These are phyloP conservation scores for Drosophila sordidula DNA, from an alignment of 2,888 invertebrate species.

Conservation along the genomic window DNA sequence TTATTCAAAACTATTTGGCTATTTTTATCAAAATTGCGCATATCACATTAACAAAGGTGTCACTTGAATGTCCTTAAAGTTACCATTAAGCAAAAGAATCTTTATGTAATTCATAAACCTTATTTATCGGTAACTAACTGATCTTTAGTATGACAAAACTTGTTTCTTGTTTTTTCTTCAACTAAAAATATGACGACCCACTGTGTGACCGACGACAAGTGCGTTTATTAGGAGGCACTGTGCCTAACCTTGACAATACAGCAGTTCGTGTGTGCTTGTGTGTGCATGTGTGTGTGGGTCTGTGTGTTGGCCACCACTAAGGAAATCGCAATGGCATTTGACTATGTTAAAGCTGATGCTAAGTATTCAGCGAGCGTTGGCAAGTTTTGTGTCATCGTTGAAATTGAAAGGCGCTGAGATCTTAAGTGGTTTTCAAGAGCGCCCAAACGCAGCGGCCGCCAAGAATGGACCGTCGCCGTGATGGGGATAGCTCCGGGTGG, in stretches of 20 bases:
- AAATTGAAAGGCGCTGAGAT: constrained; percentile 36
- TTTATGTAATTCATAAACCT: too few relatives aligned
- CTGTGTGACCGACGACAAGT: constrained; percentile 27
- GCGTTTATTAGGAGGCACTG: constrained; percentile 32
- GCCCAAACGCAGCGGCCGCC: constrained; percentile 1
- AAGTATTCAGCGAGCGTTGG: constrained; percentile 17
- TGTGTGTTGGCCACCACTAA: constrained; percentile 14
- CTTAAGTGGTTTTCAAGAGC: constrained; percentile 37
- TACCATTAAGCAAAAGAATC: too few relatives aligned
- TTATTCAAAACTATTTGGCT: too few relatives aligned
- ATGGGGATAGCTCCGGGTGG: not conserved
- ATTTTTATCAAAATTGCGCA: too few relatives aligned
- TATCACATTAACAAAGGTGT: too few relatives aligned
- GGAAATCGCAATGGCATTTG: constrained; percentile 35
- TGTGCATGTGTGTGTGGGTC: constrained; percentile 9
- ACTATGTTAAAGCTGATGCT: constrained; percentile 46
- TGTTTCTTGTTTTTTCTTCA: too few relatives aligned
- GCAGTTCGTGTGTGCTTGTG: not conserved
- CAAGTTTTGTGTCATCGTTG: constrained; percentile 33
- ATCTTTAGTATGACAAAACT: too few relatives aligned
- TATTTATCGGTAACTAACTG: too few relatives aligned
- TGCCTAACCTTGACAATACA: constrained; percentile 49
- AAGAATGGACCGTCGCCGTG: constrained; percentile 3
- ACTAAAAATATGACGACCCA: not conserved
- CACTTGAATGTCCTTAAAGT: too few relatives aligned